phyloP scores from a whole-genome alignment of 1,140 invertebrate genomes.

The Drosophila nigrodunni region DNA sequence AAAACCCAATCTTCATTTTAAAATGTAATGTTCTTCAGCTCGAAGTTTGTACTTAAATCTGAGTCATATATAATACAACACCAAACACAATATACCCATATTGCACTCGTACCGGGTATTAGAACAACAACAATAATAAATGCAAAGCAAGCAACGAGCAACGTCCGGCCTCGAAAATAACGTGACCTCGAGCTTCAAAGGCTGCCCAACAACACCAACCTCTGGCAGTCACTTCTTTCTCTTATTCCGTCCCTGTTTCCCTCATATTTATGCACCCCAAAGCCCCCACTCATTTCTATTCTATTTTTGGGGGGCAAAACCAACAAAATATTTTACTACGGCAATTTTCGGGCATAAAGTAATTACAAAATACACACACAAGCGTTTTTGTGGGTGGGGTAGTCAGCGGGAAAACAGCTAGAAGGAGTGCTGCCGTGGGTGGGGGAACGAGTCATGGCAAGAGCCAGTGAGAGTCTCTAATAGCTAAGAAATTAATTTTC shows the following conservation, averaged over 20 bases:
- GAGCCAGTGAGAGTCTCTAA: slow-evolving; percentile 51
- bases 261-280: neutral
- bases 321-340: slow-evolving; percentile 75
- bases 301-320: slow-evolving; percentile 29
- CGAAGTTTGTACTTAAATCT: no score
- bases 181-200: slow-evolving; percentile 47
- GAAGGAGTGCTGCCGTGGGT: neutral
- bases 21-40: no score
- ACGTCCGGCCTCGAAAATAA: slow-evolving; percentile 30
- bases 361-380: slow-evolving; percentile 78
- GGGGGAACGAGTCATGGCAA: neutral
- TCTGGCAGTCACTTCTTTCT: neutral
- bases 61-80: no score
- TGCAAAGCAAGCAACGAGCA: slow-evolving; percentile 42
- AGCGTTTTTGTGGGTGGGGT: neutral
- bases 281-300: neutral
- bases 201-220: neutral
- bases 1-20: no score
- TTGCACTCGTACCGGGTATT: no score
- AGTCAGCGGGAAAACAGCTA: neutral
- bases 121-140: slow-evolving; percentile 13
- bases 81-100: no score
- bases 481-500: slow-evolving; percentile 82
- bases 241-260: neutral
- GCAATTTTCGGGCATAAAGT: slow-evolving; percentile 80